Base-by-base conservation (phyloP, 2,888 invertebrate species). In the Rhyacophila evoluta region DNA sequence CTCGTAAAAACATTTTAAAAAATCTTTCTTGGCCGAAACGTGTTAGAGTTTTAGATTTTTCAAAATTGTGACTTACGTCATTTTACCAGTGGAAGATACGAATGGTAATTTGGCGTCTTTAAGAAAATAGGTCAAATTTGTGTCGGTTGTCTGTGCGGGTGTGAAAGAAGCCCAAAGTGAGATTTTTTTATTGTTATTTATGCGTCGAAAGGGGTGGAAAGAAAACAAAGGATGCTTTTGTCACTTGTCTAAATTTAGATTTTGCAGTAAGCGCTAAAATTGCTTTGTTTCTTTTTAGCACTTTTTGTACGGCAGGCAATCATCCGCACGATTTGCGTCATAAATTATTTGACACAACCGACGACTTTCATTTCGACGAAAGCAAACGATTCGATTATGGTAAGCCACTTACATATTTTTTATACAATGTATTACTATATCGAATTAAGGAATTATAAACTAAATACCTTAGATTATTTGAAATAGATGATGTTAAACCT, bases 111-210 rank as follows among this genome's bases (percentile, higher is more conserved):
- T 68, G 70, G 29, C 15, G 37, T 75, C 76, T 29, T 75, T 37
- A n/a, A 70, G 72, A 76, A 76, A 76, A 76, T 76, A 72, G 76
- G 76, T 76, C 76, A 76, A 72, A 41, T 76, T 76, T 70, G 76
- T 55, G 70, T 38, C 69, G 11, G 67, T 36, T 55, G 67, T 27
- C 74, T 74, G 74, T 8, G 29, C 29, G 29, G 19, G 69, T 33
- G 69, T 69, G 28, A 69, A 33, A n/a, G 28, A 28, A 15, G 12
- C 69, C 12, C 33, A 15, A n/a, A 69, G 69, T 38, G 72, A 37
- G 72, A 72, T 38, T 72, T 72, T n/a, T 38, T 55, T 55, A 55
- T 55, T 55, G 55, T 55, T 55, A 55, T 55, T 55, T 55, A 55
- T 55, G 55, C 55, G 55, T 2, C 55, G 12, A 55, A 55, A 10